Evolutionary conservation across 2,797 vertebrate species (phyloP), one percentile per base, ranked within the genome.

Genomic region (Neoniphon sammara): DNA sequence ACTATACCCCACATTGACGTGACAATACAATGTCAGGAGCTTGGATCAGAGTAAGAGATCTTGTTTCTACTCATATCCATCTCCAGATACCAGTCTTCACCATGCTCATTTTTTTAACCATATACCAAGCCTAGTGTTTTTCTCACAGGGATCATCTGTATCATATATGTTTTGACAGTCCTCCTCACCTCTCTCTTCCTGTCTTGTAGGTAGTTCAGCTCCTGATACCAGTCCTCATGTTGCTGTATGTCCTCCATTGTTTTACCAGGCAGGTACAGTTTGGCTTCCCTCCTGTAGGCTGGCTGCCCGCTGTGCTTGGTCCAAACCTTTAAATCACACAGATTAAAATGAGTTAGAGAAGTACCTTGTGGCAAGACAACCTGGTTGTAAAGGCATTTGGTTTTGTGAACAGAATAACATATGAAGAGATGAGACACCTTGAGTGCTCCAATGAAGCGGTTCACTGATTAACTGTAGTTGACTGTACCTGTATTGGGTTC

Each of bases 201-300:
- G 83, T 95, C 90, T 21, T 97, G 95, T 53, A 98, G 92, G 73
- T 85, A 74, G 20, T 95, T 89, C 88, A 96, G 93, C 87, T 96
- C 93, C 70, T 91, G 93, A 84, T 97, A 93, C 97, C 97, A 98
- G 30, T 93, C 91, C 52, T 96, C 94, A 31, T 99, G 97, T 34
- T 93, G 90, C 56, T 94, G 74, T 46, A 98, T 90, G 23, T 97
- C 95, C 82, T 96, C 91, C 74, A 85, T 66, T 7, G 93, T 96
- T 89, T 91, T 96, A 73, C 91, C 93, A 1, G 94, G 94, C 50
- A 99, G 89, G 88, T 93, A 94, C 27, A 95, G 82, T 60, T 94
- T 86, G 60, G 91, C 95, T 83, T 98, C 97, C 71, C 89, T 90
- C 65, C 93, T 71, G 72, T 95, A 97, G 2, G 89, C 70, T 0